phyloP scores from a whole-genome alignment of 2,113 vertebrate genomes.

The Numida meleagris region DNA sequence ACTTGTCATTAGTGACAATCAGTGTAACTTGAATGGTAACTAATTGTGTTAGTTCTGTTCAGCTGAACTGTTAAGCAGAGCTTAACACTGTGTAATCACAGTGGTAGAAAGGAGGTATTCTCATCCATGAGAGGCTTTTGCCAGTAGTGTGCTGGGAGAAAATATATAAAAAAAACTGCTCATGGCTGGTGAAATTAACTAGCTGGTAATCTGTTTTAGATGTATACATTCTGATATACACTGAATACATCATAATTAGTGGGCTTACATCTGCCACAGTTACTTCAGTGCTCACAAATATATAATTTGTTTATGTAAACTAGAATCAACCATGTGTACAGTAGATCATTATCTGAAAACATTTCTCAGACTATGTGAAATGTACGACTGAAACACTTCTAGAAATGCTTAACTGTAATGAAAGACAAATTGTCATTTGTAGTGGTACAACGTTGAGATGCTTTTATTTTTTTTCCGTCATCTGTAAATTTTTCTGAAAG shows the following conservation, averaged over 20 bases:
- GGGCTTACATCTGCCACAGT: conserved; percentile 38
- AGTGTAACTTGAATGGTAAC: conserved; percentile 36
- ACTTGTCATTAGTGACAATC: conserved; percentile 28
- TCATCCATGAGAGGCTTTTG: background rate
- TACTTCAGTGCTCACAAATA: conserved; percentile 28
- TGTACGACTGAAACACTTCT: conserved; percentile 12
- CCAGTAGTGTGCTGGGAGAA: background rate
- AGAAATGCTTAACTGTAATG: conserved; percentile 29
- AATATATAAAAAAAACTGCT: conserved; percentile 3
- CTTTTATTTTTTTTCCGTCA: background rate
- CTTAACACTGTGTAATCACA: too few species aligned
- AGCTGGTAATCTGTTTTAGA: conserved; percentile 57
- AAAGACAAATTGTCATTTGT: conserved; percentile 21
- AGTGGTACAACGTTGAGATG: background rate
- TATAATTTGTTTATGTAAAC: conserved; percentile 64
- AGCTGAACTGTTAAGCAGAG: conserved; percentile 53
- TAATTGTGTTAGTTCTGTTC: conserved; percentile 61
- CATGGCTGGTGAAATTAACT: conserved; percentile 47
- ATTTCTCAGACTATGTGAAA: conserved; percentile 42
- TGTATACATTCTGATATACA: background rate
- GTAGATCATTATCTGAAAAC: conserved; percentile 45
- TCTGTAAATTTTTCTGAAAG: background rate
- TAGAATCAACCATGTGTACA: conserved; percentile 27
- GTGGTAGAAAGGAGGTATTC: background rate
- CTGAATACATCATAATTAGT: conserved; percentile 63